Conservation (phyloP, 1,140 invertebrate species). For the Drosophila navojoa region DNA sequence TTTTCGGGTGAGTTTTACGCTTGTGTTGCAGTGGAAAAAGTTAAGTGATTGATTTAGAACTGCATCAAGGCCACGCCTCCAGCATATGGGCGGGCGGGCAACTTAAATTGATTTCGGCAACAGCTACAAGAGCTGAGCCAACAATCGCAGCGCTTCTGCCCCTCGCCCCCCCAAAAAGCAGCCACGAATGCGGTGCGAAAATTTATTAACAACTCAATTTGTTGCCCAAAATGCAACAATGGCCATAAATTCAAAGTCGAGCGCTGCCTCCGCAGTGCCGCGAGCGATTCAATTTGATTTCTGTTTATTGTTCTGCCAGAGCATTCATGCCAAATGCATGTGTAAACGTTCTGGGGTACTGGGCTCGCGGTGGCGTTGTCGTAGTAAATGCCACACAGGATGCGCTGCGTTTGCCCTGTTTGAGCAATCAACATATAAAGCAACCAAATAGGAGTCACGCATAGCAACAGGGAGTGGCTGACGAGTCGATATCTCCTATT, state of each 20-base stretch:
- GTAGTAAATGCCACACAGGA: conserved; percentile 2
- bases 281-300: conserved; percentile 24
- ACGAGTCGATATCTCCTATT: not conserved
- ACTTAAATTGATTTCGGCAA: conserved; percentile 56
- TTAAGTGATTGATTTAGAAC: conserved; percentile 72
- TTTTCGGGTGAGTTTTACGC: conserved; percentile 17
- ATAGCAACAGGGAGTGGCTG: not conserved
- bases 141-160: conserved; percentile 2
- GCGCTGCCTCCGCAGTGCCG: conserved; percentile 6
- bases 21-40: conserved; percentile 53
- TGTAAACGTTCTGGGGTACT: not conserved
- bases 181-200: conserved; percentile 20
- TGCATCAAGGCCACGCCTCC: conserved; percentile 7
- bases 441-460: not conserved
- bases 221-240: conserved; percentile 32
- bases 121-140: conserved; percentile 8
- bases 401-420: conserved; percentile 4
- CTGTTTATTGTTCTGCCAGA: conserved; percentile 21
- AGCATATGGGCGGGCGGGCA: conserved; percentile 6
- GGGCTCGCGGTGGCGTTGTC: not conserved
- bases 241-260: conserved; percentile 32
- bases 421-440: conserved; percentile 15
- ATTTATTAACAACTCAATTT: conserved; percentile 53
- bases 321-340: not conserved
- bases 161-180: conserved; percentile 1